Evolutionary conservation across 2,888 invertebrate species (phyloP).

Genomic region (Ophion obscuratus): DNA sequence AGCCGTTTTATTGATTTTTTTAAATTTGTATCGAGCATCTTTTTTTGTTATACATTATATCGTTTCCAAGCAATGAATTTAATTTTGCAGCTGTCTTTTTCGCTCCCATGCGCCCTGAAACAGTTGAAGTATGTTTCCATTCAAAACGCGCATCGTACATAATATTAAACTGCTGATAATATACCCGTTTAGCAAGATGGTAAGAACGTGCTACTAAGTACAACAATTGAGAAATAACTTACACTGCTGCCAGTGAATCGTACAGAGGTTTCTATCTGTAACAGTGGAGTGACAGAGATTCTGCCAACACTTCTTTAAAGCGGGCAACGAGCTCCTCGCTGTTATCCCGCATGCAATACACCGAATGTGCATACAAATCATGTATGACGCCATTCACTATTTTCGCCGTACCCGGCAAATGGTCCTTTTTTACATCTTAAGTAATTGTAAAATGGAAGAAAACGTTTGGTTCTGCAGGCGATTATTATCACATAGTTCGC

Average conservation of each 20-base stretch:
- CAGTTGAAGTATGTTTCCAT: no score
- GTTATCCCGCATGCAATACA: background rate
- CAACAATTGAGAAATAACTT: conserved; percentile 10
- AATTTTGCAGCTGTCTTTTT: background rate
- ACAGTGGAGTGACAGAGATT: conserved; percentile 11
- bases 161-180: no score
- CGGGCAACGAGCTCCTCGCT: background rate
- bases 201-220: background rate
- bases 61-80: no score
- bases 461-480: background rate
- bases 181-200: no score
- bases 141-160: no score
- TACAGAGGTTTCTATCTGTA: conserved; percentile 5
- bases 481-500: no score
- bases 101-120: background rate
- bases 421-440: background rate
- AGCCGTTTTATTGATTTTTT: no score
- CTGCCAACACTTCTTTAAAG: conserved; percentile 19
- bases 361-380: background rate
- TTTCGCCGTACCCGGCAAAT: background rate
- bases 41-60: no score
- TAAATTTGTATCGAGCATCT: no score
- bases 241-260: conserved; percentile 24
- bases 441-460: background rate
- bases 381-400: background rate